Conservation (phyloP, 1,140 invertebrate genomes). For the Leptinotarsa texana region DNA sequence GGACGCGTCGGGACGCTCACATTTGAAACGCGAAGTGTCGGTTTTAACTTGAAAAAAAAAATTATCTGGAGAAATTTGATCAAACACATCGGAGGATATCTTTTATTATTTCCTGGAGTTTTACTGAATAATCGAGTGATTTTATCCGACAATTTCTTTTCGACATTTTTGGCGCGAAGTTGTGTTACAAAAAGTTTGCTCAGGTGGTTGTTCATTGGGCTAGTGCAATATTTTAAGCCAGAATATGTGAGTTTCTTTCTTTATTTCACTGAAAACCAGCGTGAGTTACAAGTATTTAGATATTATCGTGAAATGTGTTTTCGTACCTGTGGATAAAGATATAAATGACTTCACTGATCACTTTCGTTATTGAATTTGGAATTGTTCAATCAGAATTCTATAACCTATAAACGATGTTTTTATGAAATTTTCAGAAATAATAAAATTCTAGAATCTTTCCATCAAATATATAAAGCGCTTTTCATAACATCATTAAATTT, state of each 20-base stretch:
- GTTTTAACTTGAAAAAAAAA: slow-evolving; percentile 10
- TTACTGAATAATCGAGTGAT: slow-evolving; percentile 1
- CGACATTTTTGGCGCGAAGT: slow-evolving; percentile 26
- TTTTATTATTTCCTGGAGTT: not conserved
- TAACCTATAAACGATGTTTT: no score
- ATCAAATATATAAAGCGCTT: no score
- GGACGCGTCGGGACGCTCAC: slow-evolving; percentile 36
- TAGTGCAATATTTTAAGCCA: slow-evolving; percentile 21
- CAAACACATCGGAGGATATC: not conserved
- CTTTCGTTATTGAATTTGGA: no score
- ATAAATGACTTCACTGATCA: no score
- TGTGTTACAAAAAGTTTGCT: slow-evolving; percentile 7
- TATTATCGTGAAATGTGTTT: no score
- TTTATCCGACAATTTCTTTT: slow-evolving; percentile 1
- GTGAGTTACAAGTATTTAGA: no score
- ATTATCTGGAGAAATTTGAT: not conserved
- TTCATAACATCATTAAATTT: no score
- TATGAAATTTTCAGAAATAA: no score
- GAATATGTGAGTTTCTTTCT: slow-evolving; percentile 20
- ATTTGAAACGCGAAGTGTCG: slow-evolving; percentile 23
- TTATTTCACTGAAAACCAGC: no score
- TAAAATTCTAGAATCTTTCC: no score
- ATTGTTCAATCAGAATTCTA: no score
- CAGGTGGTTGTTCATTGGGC: slow-evolving; percentile 22
- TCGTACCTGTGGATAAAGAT: no score